phyloP scores from a whole-genome alignment of 2,888 invertebrate species.

The Pollenia amentaria region DNA sequence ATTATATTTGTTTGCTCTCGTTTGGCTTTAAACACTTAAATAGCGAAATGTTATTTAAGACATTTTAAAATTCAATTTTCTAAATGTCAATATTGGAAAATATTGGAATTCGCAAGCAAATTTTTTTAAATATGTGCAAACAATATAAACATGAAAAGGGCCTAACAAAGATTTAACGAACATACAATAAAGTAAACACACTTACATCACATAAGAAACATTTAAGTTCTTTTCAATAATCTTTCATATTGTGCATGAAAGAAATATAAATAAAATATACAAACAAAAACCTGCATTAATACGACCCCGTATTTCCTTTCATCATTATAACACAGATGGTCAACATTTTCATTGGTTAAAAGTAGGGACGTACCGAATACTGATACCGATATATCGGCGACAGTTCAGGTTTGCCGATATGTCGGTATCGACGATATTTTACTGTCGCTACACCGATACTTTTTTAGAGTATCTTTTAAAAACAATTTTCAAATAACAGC shows the following conservation, averaged over 20 bases:
- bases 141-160: constrained; percentile 22
- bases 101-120: background rate
- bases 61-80: background rate
- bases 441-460: too few relatives aligned
- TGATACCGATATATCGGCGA: too few relatives aligned
- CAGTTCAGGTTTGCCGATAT: too few relatives aligned
- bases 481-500: too few relatives aligned
- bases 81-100: constrained; percentile 5
- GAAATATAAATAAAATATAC: background rate
- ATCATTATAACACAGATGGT: background rate
- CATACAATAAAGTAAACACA: background rate
- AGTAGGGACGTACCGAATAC: too few relatives aligned
- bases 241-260: constrained; percentile 3
- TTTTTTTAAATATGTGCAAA: constrained; percentile 1
- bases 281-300: background rate
- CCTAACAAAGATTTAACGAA: constrained; percentile 14
- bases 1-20: too few relatives aligned
- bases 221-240: background rate
- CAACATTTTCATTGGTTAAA: constrained; percentile 11
- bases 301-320: background rate
- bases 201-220: background rate
- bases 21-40: background rate
- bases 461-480: too few relatives aligned
- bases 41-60: background rate
- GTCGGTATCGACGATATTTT: too few relatives aligned